Conservation (phyloP, 2,113 vertebrate species). For the Caranx ignobilis region DNA sequence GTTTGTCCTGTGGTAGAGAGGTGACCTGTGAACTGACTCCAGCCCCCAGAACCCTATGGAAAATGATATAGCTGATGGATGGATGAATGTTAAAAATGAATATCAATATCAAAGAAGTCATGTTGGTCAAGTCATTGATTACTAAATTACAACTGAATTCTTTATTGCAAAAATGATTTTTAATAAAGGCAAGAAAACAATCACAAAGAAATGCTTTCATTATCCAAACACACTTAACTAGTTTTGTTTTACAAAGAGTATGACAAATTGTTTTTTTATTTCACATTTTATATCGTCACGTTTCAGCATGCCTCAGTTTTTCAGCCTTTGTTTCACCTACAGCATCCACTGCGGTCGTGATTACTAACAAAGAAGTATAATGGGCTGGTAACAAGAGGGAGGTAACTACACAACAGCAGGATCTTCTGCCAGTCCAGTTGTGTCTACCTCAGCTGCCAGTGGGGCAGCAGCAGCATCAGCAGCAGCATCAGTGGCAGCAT, state of each 20-base stretch:
- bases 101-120: too few species aligned
- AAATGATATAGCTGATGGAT: too few species aligned
- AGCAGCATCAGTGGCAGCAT: conserved; percentile 15
- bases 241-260: conserved; percentile 12
- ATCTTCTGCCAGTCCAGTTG: conserved; percentile 20
- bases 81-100: too few species aligned
- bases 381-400: background rate
- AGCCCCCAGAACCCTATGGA: too few species aligned
- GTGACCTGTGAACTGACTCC: too few species aligned
- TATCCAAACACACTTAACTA: conserved; percentile 21
- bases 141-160: background rate
- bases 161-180: conserved; percentile 9
- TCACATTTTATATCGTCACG: background rate
- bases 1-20: too few species aligned
- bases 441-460: conserved; percentile 30
- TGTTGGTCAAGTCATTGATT: too few species aligned
- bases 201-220: background rate
- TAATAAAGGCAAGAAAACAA: conserved; percentile 12
- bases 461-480: conserved; percentile 22
- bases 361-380: background rate
- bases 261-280: conserved; percentile 5
- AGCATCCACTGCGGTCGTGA: background rate
- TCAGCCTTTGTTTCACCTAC: background rate
- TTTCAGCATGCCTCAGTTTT: background rate
- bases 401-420: conserved; percentile 40